Evolutionary conservation across 1,140 invertebrate genomes (phyloP), one percentile per base, ranked within the genome.

Genomic region (Lordiphosa clarofinis): DNA sequence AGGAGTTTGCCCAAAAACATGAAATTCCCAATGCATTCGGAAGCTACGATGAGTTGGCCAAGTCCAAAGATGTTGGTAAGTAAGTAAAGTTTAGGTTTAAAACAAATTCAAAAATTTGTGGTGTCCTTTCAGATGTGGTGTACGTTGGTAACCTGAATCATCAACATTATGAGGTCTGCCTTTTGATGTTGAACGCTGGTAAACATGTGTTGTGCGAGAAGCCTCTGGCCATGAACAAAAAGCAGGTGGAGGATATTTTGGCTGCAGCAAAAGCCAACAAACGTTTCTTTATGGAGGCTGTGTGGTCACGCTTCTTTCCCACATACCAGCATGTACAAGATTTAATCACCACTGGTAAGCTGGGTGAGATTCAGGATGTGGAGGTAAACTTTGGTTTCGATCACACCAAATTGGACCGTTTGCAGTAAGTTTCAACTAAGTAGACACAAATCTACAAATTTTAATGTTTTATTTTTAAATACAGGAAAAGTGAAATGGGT

Each of bases 181-280:
- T 94, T 81, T 72, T 95, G 71, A 94, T 96, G 92, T 87, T 97
- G 56, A 91, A 94, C 52, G 90, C 92, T 72, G 94, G 94, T 24
- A 97, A 97, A 89, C 93, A 95, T 78, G 93, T 97, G 8, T 88
- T 97, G 8, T 95, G 95, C 87, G 96, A 97, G 87, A 97, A 97
- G 86, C 95, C 96, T 3, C 87, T 97, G 86, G 93, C 93, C 21
- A 91, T 96, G 90, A 96, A 94, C 73, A 87, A 91, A 42, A 92
- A 93, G 68, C 92, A 95, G 87, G 92, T 93, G 0, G 91, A 91
- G 66, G 90, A 92, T 52, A 88, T 96, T 4, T 90, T 94, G 10
- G 89, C 91, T 33, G 87, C 92, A 5, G 94, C 95, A 0, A 91
- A 91, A 66, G 88, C 90, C 13, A 93, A 93, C 79, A 92, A 93